Evolutionary conservation across 2,797 vertebrate species (phyloP).

Genomic region (Crax fasciolata): DNA sequence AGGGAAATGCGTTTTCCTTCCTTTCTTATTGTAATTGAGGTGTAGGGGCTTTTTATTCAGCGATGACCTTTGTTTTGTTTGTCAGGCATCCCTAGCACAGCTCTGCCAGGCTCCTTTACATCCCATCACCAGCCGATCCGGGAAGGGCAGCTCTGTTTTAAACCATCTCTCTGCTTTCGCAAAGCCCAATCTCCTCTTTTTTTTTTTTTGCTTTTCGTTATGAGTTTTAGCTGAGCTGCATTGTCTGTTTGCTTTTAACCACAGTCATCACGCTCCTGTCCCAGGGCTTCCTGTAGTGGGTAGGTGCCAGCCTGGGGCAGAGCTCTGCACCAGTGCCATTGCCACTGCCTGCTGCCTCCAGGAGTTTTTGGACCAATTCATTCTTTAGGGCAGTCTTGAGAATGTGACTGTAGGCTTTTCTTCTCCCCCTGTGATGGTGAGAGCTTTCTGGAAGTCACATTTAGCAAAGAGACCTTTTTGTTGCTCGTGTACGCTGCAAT

Average conservation of each 20-base stretch:
- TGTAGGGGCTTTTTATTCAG: neutral
- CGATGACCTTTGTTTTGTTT: neutral
- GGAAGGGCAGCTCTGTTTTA: neutral
- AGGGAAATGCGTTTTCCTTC: neutral
- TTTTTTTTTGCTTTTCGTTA: neutral
- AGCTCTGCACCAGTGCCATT: neutral
- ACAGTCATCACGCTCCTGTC: fast-evolving
- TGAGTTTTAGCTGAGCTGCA: neutral
- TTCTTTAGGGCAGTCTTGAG: neutral
- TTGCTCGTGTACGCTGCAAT: fast-evolving
- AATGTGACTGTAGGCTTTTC: neutral
- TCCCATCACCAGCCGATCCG: neutral
- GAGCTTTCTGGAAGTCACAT: neutral
- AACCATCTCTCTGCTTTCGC: neutral
- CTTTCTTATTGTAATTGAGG: neutral
- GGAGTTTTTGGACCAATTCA: neutral
- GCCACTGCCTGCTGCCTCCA: neutral
- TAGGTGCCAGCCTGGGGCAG: neutral
- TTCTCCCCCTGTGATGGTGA: neutral
- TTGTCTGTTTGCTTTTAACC: neutral
- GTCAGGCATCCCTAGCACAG: neutral
- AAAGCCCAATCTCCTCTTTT: too few relatives aligned
- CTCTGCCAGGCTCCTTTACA: neutral
- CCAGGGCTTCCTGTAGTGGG: neutral
- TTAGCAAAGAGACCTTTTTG: neutral